phyloP scores from a whole-genome alignment of 2,888 invertebrate species.

The Diadromus collaris region DNA sequence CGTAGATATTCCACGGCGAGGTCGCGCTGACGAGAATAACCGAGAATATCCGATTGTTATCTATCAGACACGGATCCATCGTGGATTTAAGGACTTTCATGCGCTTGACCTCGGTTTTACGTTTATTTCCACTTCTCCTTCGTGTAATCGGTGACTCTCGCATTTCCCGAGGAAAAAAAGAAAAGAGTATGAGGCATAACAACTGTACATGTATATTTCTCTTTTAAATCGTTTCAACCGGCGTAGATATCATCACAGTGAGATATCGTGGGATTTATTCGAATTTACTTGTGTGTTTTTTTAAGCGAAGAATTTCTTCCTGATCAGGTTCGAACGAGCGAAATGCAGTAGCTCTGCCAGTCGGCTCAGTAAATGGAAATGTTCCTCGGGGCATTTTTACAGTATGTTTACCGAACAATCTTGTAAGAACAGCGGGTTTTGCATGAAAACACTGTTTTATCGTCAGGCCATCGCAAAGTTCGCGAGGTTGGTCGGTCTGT shows the following conservation, averaged over 20 bases:
- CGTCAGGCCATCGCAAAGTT: constrained; percentile 44
- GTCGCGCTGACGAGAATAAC: background rate
- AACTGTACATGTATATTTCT: constrained; percentile 9
- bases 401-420: constrained; percentile 73
- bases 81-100: constrained; percentile 16
- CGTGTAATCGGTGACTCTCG: constrained; percentile 10
- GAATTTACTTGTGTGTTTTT: background rate
- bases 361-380: constrained; percentile 30
- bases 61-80: background rate
- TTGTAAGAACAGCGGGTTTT: constrained; percentile 49
- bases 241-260: constrained; percentile 2
- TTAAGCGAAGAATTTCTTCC: constrained; percentile 2
- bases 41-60: background rate
- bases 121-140: constrained; percentile 33
- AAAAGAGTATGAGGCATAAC: constrained; percentile 10
- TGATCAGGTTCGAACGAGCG: constrained; percentile 7
- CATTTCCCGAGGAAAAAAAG: constrained; percentile 2
- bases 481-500: constrained; percentile 55
- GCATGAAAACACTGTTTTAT: constrained; percentile 14
- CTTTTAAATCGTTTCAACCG: constrained; percentile 25
- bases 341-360: constrained; percentile 23
- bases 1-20: background rate
- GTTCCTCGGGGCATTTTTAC: constrained; percentile 64
- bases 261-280: constrained; percentile 10
- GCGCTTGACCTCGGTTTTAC: constrained; percentile 21